Percentiles rank a stretch among this genome's conserved stretches.
Conservation (phyloP, 92 coral and sea anemone species). For the Umimayanthus kanabou region DNA sequence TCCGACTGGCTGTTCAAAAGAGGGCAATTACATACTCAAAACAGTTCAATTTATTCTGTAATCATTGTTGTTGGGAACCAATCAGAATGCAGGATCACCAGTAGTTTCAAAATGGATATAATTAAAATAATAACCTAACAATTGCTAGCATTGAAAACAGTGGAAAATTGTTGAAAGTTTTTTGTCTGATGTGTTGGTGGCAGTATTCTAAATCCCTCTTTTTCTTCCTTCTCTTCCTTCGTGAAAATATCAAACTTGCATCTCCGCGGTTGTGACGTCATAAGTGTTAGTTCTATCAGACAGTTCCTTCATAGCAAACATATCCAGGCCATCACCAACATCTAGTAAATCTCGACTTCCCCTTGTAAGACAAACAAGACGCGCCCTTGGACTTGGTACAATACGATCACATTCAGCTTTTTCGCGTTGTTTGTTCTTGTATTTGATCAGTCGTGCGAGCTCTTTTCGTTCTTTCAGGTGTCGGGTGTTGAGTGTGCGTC, state of each 20-base stretch:
- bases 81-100: too few relatives aligned
- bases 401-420: neutral
- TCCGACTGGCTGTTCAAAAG: too few relatives aligned
- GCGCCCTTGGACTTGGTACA: neutral
- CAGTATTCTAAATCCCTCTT: too few relatives aligned
- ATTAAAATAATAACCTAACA: too few relatives aligned
- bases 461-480: neutral
- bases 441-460: neutral
- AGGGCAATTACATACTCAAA: too few relatives aligned
- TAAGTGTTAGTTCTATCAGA: neutral
- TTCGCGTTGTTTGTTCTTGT: neutral
- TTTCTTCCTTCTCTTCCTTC: neutral
- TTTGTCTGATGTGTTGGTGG: neutral
- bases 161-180: too few relatives aligned
- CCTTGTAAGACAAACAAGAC: neutral
- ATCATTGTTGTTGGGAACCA: too few relatives aligned
- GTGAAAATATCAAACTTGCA: neutral
- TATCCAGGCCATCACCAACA: neutral
- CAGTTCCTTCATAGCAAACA: neutral
- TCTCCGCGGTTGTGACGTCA: neutral
- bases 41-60: too few relatives aligned
- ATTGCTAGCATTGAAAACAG: too few relatives aligned
- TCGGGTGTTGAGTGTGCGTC: neutral
- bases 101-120: too few relatives aligned
- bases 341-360: neutral